Percentiles rank a stretch among this genome's conserved stretches.
phyloP scores from a whole-genome alignment of 1,140 invertebrate species.

The Rhyzopertha dominica region DNA sequence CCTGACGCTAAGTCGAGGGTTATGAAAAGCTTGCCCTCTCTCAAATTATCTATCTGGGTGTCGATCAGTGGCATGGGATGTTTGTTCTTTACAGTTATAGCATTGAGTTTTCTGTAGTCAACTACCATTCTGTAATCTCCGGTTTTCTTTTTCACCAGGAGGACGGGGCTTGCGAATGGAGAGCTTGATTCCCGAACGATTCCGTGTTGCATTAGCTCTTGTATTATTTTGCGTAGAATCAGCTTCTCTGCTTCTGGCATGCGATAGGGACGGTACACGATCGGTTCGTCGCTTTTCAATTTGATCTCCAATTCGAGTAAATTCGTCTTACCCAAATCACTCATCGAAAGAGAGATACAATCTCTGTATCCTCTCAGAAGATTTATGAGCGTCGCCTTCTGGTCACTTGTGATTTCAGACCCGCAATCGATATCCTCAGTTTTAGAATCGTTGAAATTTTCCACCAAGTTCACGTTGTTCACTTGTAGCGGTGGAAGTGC shows the following conservation, averaged over 20 bases:
- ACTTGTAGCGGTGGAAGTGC: too few relatives aligned
- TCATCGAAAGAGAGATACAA: constrained; percentile 15
- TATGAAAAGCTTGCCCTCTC: constrained; percentile 19
- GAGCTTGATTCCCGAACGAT: constrained; percentile 28
- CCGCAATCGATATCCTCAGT: too few relatives aligned
- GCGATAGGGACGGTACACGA: neutral
- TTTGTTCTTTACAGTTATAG: constrained; percentile 26
- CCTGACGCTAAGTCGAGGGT: constrained; percentile 22
- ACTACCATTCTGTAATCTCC: constrained; percentile 45
- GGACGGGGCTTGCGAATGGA: constrained; percentile 44
- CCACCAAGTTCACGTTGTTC: too few relatives aligned
- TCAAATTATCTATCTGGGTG: constrained; percentile 8
- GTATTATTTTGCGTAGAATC: neutral
- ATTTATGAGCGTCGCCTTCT: too few relatives aligned
- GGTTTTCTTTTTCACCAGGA: constrained; percentile 49
- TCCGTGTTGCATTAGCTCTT: constrained; percentile 24
- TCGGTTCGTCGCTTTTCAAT: neutral
- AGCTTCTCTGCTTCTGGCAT: neutral
- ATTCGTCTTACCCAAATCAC: constrained; percentile 1
- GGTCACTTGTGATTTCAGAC: too few relatives aligned
- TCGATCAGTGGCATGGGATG: constrained; percentile 33
- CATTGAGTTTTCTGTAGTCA: constrained; percentile 48
- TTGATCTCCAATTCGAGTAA: constrained; percentile 1
- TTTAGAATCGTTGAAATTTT: too few relatives aligned
- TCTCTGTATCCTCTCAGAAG: constrained; percentile 15